Conservation (phyloP, 2,797 vertebrate species). For the Helostoma temminkii region DNA sequence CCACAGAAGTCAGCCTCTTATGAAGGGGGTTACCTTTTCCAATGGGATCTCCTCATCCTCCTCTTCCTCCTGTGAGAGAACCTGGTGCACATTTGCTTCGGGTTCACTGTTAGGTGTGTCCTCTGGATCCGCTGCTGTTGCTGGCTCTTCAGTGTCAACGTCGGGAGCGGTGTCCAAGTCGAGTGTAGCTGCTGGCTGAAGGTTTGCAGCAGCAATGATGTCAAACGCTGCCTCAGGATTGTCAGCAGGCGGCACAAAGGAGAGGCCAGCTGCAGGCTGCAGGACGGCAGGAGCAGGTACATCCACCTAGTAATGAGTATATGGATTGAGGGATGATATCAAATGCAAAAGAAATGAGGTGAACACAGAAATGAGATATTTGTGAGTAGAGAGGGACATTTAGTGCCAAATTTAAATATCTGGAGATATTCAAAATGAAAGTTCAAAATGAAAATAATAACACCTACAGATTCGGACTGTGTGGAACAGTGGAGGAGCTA, state of each 20-base stretch:
- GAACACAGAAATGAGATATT: not conserved
- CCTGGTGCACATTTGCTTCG: conserved; percentile 33
- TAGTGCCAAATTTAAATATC: no score
- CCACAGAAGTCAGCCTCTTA: no score
- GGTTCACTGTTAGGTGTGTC: conserved; percentile 4
- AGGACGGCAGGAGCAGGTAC: conserved; percentile 9
- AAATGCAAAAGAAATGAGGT: not conserved
- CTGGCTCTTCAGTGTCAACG: conserved; percentile 29
- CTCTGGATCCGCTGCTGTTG: conserved; percentile 19
- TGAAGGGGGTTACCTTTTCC: conserved; percentile 85
- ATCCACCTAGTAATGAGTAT: conserved; percentile 37
- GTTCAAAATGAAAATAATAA: no score
- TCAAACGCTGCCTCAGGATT: conserved; percentile 65
- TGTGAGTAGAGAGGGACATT: no score
- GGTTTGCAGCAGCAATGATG: conserved; percentile 67
- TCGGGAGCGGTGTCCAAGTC: conserved; percentile 33
- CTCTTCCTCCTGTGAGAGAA: conserved; percentile 67
- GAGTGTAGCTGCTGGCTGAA: conserved; percentile 31
- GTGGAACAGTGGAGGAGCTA: no score
- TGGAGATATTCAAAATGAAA: no score
- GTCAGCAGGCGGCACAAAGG: conserved; percentile 23
- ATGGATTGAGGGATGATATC: not conserved
- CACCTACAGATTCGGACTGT: no score
- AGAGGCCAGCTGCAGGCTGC: conserved; percentile 47
- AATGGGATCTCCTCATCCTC: conserved; percentile 80